Conservation (phyloP, 1,140 invertebrate genomes). For the Alviniconcha marisindica region DNA sequence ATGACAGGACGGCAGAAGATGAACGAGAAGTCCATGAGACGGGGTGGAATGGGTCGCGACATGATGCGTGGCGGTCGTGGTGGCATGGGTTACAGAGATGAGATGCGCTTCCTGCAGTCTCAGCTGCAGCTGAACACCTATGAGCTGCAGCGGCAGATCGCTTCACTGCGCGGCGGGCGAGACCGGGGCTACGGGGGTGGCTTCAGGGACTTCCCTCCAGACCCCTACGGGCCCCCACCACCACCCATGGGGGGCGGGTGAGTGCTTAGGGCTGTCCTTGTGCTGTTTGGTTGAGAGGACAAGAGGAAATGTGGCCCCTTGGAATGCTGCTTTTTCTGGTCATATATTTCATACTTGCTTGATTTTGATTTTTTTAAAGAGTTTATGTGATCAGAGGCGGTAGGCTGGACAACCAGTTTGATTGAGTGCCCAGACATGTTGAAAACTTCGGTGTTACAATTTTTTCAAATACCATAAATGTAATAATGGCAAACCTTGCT, state of each 20-base stretch:
- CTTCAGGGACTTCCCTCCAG: neutral
- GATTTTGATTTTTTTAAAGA: no score
- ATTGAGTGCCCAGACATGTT: no score
- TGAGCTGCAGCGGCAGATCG: slow-evolving; percentile 36
- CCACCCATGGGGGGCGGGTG: neutral
- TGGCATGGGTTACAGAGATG: neutral
- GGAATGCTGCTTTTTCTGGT: no score
- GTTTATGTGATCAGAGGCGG: no score
- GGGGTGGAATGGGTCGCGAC: neutral
- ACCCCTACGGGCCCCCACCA: neutral
- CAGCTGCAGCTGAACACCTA: slow-evolving; percentile 35
- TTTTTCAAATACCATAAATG: no score
- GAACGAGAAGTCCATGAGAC: slow-evolving; percentile 37
- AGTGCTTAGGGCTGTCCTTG: no score
- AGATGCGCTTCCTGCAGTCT: slow-evolving; percentile 8
- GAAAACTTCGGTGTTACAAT: no score
- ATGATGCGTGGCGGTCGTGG: neutral
- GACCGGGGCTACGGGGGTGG: neutral
- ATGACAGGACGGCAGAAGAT: slow-evolving; percentile 37
- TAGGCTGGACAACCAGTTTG: no score
- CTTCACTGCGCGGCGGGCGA: neutral
- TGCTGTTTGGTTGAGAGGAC: no score
- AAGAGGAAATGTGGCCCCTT: no score
- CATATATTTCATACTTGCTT: no score
- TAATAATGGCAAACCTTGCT: no score